Conservation (phyloP, 1,140 invertebrate species). For the Drosophila novamexicana region DNA sequence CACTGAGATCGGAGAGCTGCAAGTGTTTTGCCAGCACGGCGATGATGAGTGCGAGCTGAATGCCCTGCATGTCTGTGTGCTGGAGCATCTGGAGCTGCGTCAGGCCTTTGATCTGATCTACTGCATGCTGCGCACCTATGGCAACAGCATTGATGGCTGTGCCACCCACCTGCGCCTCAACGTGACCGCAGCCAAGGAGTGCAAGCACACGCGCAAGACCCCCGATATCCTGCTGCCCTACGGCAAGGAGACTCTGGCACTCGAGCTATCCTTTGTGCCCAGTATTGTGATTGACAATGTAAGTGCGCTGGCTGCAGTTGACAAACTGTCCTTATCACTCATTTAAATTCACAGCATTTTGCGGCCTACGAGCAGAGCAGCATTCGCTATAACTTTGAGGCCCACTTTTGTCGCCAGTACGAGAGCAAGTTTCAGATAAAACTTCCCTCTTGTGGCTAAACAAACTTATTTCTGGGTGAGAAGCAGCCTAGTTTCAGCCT, state of each 20-base stretch:
- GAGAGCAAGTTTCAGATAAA: constrained; percentile 54
- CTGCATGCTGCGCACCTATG: constrained; percentile 69
- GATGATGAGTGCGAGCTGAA: constrained; percentile 73
- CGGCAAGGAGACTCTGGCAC: constrained; percentile 57
- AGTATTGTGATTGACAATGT: constrained; percentile 75
- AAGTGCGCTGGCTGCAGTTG: background rate
- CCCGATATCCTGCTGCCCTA: constrained; percentile 70
- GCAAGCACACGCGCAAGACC: constrained; percentile 54
- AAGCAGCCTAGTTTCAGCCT: too few species aligned
- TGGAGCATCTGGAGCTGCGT: constrained; percentile 53
- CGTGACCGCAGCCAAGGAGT: constrained; percentile 55
- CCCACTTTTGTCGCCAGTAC: constrained; percentile 64
- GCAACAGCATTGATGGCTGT: constrained; percentile 58
- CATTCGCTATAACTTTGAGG: constrained; percentile 70
- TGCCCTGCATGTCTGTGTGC: constrained; percentile 74
- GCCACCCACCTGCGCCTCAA: constrained; percentile 51
- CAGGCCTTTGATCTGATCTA: constrained; percentile 65
- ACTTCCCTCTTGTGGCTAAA: constrained; percentile 52
- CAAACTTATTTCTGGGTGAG: background rate
- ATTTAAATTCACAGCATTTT: constrained; percentile 49
- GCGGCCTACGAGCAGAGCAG: constrained; percentile 62
- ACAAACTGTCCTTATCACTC: background rate
- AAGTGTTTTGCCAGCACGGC: constrained; percentile 74
- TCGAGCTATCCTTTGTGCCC: constrained; percentile 75
- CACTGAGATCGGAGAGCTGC: constrained; percentile 24